Base-by-base conservation (phyloP, 2,113 vertebrate species). In the Lophura nycthemera region DNA sequence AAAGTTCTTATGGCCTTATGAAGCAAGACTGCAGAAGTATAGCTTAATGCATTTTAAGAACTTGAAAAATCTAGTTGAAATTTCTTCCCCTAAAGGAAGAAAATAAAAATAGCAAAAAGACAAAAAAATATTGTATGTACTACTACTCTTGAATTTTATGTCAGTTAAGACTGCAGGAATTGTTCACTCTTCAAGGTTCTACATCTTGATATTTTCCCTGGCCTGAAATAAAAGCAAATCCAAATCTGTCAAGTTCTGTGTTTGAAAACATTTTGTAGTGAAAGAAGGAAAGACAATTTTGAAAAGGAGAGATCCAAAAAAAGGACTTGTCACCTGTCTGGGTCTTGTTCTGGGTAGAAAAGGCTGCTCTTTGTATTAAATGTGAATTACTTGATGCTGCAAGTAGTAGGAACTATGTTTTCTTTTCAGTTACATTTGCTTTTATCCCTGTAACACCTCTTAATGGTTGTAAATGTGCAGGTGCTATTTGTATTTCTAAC, bases 91-190 rank as follows among this genome's bases (percentile, higher is more conserved):
- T 42, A 56, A 56, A 75, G 27, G 57, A 67, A 4, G 7, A 83
- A 76, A 79, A 88, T 30, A 47, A 69, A 77, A 59, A 47, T 30
- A 15, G 24, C n/a, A 38, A 32, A 50, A 16, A 64, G 18, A 70
- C 61, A 50, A 32, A 57, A 83, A 7, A 83, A 6, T 30, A 64
- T 14, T 3, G 0, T 50, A 5, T 74, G 1, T 57, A 69, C 29
- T 40, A 76, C 10, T n/a, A 16, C 40, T 13, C 52, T 40, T 45
- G n/a, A 47, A 6, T 56, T 57, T 64, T 56, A 48, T 0, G 0
- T 65, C 45, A 59, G 20, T 29, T 71, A 12, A 60, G 43, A 75
- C 43, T 38, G 34, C 13, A 71, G 34, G 63, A 85, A 30, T n/a
- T 67, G 11, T 67, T 74, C 19, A 82, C 40, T 8, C 15, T 77